A percentile compares a stretch with the other conserved stretches of the same genome.
These are phyloP conservation scores for Triplophysa bombifrons DNA, from an alignment of 2,797 vertebrate genomes.

Conservation along the genomic window DNA sequence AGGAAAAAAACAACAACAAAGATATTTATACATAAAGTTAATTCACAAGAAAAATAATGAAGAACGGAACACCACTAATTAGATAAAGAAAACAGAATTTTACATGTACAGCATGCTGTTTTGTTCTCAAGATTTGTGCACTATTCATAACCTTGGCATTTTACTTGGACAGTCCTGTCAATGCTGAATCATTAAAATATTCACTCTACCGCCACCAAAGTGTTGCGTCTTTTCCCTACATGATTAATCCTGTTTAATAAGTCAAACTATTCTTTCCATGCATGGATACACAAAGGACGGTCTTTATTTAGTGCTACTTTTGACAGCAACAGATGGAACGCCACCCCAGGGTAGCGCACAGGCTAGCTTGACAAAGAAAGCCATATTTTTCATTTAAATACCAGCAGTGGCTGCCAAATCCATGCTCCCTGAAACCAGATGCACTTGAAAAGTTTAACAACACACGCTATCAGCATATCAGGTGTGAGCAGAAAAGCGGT, in stretches of 20 bases:
- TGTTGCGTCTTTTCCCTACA: background rate
- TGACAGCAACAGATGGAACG: conserved; percentile 63
- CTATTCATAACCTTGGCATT: background rate
- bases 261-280: conserved; percentile 35
- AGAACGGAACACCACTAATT: too few relatives aligned
- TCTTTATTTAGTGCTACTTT: conserved; percentile 53
- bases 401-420: conserved; percentile 41
- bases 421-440: conserved; percentile 34
- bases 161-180: background rate
- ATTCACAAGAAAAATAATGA: too few relatives aligned
- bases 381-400: conserved; percentile 60
- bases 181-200: background rate
- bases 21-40: too few relatives aligned
- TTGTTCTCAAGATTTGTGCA: background rate
- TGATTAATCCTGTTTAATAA: conserved; percentile 38
- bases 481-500: conserved; percentile 14
- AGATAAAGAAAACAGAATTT: background rate
- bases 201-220: background rate
- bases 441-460: conserved; percentile 42
- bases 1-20: too few relatives aligned
- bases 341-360: conserved; percentile 54
- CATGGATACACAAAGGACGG: conserved; percentile 31
- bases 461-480: conserved; percentile 1
- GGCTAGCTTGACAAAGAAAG: conserved; percentile 51
- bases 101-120: background rate